Base-by-base conservation (phyloP, 2,888 invertebrate genomes). In the Tinea trinotella region DNA sequence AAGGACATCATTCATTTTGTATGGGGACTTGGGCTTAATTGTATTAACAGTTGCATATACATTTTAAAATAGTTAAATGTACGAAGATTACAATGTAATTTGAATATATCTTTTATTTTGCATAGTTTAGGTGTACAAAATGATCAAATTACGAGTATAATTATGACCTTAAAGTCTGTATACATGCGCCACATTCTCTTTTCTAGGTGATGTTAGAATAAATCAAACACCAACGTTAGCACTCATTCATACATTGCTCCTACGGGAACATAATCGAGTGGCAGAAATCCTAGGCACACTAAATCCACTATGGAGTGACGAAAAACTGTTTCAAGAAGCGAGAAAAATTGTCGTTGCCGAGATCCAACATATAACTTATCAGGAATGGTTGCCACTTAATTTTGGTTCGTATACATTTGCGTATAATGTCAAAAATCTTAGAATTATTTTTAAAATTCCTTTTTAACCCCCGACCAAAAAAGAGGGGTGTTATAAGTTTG, bases 221-320 rank as follows among this genome's bases (percentile, higher is more conserved):
- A 88, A 88, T 64, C 88, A 88, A 61, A 87, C 86, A 0, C 88
- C 88, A 1, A 85, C 86, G 0, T 62, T 90, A 35, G 85, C 88
- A 0, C 67, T 87, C 52, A 61, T 87, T 0, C 88, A 89, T 59
- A 88, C 88, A 0, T 55, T 89, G 1, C 65, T 89, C 2, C 67
- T 88, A 0, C 68, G 89, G 3, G 87, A 89, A 60, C 90, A 90
- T 64, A 90, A 90, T 66, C 68, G 88, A 0, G 65, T 90, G 12
- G 88, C 89, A 0, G 74, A 75, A 19, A 76, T 74, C n/a, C 65
- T 90, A 44, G 64, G 69, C 1, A 60, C 64, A 0, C 60, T 90
- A 7, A 91, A 91, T 68, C 88, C 87, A 0, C 67, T 84, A 53
- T 89, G 89, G 89, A 68, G 66, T 19, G 90, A 90, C 60, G 89